Evolutionary conservation across 2,797 vertebrate species (phyloP), one percentile per base, ranked within the genome.

Genomic region (Acanthurus lineatus): DNA sequence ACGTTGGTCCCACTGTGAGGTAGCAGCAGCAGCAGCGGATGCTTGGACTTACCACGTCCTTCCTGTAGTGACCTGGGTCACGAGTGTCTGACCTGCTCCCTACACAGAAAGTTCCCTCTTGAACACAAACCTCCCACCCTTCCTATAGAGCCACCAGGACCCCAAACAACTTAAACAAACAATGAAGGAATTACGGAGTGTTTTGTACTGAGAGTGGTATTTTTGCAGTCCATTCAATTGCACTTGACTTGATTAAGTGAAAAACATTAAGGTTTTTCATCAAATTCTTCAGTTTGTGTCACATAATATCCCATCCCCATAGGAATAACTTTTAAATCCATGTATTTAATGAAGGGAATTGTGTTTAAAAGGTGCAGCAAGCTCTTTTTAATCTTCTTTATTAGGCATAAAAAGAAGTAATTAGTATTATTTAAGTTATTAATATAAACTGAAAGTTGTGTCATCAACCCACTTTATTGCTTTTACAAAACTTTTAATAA

Each of bases 31-130:
- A 83, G 77, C 79, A 88, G 77, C 83, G 88, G 93, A 94, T 90
- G 88, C 86, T 89, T 85, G 88, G 84, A 85, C 88, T 93, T 75
- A 84, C 87, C 89, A 87, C 51, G 47, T 96, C 93, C 94, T 95
- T 96, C 94, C 94, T 95, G 92, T 90, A 93, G 92, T 92, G 91
- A 89, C 89, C 85, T 77, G 54, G 92, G 91, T 93, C 91, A 91
- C 11, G 6, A 88, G 83, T 81, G 69, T 76, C 83, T 79, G 87
- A 89, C 89, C 90, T 72, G 86, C 90, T 90, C 86, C 49, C 75
- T 79, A 73, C 66, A 83, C 86, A 90, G 51, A 85, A 82, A 77
- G 77, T 75, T 86, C 86, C 85, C 84, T 66, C 72, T 63, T 85
- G 69, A 85, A 79, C 71, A 82, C 75, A 84, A 76, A 83, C 64